Evolutionary conservation across 1,140 invertebrate genomes (phyloP), one percentile per base, ranked within the genome.

Genomic region (Steinernema feltiae): DNA sequence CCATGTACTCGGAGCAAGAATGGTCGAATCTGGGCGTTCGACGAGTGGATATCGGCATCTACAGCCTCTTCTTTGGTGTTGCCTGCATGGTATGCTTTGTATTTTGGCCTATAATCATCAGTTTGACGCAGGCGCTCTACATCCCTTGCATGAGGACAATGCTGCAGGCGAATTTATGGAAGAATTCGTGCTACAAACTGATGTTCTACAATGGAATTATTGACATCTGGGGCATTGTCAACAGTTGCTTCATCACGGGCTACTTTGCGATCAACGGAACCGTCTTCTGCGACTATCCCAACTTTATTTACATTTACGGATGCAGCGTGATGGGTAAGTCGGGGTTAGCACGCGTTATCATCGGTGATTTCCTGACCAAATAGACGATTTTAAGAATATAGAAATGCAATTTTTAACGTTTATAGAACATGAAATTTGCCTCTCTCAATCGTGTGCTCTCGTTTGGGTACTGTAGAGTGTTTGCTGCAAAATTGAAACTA

Each of bases 151-250:
- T 63, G 53, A 63, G 24, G 53, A 63, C 53, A 12, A 63, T 63
- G 53, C 53, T 63, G 15, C 53, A 63, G 53, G 12, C 53, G 12
- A 63, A 63, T 12, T 27, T 63, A 7, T 63, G 53, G 53, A 63
- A 63, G 24, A 63, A 63, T 21, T 27, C 53, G 2, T 63, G 53
- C 53, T 63, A 63, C 24, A 63, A 63, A 21, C 53, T 63, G 15
- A 63, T 63, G 53, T 63, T 63, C 24, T 63, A 63, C 53, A 63
- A 63, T 27, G 53, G 53, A 3, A 63, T 63, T 15, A 63, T 63
- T 27, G 53, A 63, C 53, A 27, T 63, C 24, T 63, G 53, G 15
- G 35, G 35, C 35, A 41, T 41, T 41, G 35, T 41, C 7, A 41
- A 41, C 18, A 41, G 35, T 18, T 41, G 35, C 18, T 41, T 41